Conservation (phyloP, 2,113 vertebrate species). For the Steatornis caripensis region DNA sequence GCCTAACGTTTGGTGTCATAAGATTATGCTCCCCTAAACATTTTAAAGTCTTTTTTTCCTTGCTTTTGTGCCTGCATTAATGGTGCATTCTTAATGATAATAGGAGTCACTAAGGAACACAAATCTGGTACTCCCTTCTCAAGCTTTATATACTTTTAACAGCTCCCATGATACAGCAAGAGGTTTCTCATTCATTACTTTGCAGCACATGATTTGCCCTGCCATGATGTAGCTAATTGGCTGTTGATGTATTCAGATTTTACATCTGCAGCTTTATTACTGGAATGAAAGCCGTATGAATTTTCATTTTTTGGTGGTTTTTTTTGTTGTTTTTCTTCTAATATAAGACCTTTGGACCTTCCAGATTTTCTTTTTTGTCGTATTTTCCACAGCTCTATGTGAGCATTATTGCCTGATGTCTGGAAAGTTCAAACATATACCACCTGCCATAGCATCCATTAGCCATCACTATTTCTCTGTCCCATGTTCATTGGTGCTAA, state of each 20-base stretch:
- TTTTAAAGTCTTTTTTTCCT: background rate
- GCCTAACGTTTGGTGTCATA: background rate
- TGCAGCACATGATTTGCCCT: background rate
- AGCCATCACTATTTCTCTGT: background rate
- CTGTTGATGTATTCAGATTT: background rate
- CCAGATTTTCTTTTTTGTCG: background rate
- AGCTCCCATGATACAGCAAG: background rate
- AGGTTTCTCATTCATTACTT: background rate
- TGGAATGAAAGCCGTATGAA: background rate
- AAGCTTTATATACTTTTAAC: background rate
- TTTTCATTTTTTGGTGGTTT: background rate
- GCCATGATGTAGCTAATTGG: background rate
- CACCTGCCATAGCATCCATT: background rate
- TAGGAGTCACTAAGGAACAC: background rate
- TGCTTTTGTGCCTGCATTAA: background rate
- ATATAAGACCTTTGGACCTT: background rate
- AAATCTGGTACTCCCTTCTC: background rate
- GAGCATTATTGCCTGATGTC: background rate
- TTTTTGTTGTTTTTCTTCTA: background rate
- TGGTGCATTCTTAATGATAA: background rate
- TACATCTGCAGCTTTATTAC: slow-evolving; percentile 41
- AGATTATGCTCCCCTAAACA: background rate
- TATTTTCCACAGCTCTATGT: background rate
- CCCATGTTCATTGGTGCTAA: background rate
- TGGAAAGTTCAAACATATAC: slow-evolving; percentile 25